These are phyloP conservation scores for Tuberolachnus salignus DNA, from an alignment of 2,888 invertebrate species.

Conservation along the genomic window DNA sequence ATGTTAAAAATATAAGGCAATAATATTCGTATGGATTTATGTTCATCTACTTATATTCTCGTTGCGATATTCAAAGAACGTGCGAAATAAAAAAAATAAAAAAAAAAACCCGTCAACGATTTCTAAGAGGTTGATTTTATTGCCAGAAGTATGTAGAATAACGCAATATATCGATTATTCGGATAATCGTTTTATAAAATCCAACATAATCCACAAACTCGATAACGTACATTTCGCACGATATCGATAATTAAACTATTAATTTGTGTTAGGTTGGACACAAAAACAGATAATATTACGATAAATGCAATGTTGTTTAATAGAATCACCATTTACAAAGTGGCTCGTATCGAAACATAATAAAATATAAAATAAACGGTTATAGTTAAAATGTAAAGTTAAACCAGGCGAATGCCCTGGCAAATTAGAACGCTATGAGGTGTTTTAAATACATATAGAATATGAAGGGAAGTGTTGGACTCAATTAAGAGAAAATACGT, in stretches of 20 bases:
- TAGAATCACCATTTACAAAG: conserved; percentile 26
- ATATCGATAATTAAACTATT: no score
- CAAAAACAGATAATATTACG: not conserved
- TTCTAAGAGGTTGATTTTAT: no score
- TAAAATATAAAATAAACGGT: not conserved
- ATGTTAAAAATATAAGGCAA: not conserved
- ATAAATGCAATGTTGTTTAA: not conserved
- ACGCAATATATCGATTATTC: no score
- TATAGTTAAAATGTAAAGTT: not conserved
- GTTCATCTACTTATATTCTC: no score
- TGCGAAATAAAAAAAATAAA: no score
- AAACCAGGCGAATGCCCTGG: not conserved
- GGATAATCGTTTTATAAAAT: no score
- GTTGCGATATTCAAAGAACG: no score
- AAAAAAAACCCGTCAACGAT: no score
- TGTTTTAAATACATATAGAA: not conserved
- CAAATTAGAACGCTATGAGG: conserved; percentile 3
- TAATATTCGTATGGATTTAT: not conserved
- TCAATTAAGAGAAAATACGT: conserved; percentile 26
- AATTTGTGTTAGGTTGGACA: not conserved
- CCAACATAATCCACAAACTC: no score
- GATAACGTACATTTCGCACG: no score
- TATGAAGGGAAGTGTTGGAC: not conserved
- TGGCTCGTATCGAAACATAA: not conserved
- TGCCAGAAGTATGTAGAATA: no score